phyloP scores from a whole-genome alignment of 2,888 invertebrate genomes.

The Monoplex corrugatus region DNA sequence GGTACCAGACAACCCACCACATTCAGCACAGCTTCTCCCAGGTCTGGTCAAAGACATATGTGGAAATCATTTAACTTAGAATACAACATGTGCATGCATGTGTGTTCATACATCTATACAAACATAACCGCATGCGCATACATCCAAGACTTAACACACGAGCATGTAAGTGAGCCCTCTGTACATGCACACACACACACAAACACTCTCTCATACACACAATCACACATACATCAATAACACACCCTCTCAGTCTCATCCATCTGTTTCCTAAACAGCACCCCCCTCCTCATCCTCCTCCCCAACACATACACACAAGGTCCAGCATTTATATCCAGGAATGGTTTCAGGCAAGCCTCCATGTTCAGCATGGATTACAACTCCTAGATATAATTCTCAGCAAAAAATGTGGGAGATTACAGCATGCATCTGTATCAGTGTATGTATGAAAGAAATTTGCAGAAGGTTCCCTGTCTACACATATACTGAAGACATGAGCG shows the following conservation, averaged over 20 bases:
- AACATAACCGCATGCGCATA: not conserved
- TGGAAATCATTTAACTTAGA: not conserved
- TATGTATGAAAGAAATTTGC: too few relatives aligned
- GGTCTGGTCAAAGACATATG: conserved; percentile 83
- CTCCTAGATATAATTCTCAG: too few relatives aligned
- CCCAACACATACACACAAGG: too few relatives aligned
- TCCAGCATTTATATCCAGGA: too few relatives aligned
- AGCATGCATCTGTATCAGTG: too few relatives aligned
- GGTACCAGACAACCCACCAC: conserved; percentile 96
- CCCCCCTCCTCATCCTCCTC: too few relatives aligned
- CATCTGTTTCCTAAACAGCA: too few relatives aligned
- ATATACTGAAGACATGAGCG: too few relatives aligned
- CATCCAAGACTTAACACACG: not conserved
- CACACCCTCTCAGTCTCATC: not conserved
- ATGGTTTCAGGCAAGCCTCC: not conserved
- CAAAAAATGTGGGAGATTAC: too few relatives aligned
- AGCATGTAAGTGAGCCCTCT: too few relatives aligned
- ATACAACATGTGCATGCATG: too few relatives aligned
- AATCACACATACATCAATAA: conserved; percentile 81
- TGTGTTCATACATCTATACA: not conserved
- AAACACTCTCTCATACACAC: conserved; percentile 83
- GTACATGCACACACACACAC: not conserved
- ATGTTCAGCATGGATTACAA: not conserved
- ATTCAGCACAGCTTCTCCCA: conserved; percentile 96
- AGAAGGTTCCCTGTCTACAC: too few relatives aligned